Evolutionary conservation across 2,888 invertebrate species (phyloP).

Genomic region (Andrena trimmerana): DNA sequence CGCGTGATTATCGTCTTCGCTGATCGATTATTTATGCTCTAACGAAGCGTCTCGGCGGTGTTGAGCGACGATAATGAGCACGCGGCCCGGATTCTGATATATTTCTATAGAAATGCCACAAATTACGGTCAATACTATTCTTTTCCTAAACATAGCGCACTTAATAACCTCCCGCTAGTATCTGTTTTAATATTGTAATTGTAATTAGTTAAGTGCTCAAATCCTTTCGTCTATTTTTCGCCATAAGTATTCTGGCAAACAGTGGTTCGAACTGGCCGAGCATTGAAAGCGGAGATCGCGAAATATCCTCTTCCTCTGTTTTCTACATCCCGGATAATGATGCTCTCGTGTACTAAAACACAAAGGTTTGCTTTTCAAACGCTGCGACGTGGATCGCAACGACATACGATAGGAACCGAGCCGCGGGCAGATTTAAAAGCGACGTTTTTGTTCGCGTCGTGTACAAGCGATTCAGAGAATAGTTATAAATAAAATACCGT

Average conservation of each 20-base stretch:
- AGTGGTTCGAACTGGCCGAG: neutral
- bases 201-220: conserved; percentile 17
- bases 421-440: conserved; percentile 1
- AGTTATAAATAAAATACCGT: neutral
- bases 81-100: neutral
- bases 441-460: conserved; percentile 7
- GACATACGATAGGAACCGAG: neutral
- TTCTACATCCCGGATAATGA: conserved; percentile 49
- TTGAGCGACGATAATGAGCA: neutral
- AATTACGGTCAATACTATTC: neutral
- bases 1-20: conserved; percentile 32
- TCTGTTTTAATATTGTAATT: neutral
- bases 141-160: too few relatives aligned
- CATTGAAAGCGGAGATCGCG: neutral
- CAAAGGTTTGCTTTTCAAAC: conserved; percentile 30
- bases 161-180: too few relatives aligned
- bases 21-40: conserved; percentile 37
- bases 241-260: neutral
- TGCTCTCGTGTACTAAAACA: conserved; percentile 20
- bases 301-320: neutral
- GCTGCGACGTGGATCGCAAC: conserved; percentile 29
- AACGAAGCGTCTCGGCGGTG: neutral
- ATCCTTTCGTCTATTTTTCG: neutral
- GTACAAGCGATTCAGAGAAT: neutral
- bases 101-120: neutral